phyloP scores from a whole-genome alignment of 2,888 invertebrate genomes.

The Opisthograptis luteolata region DNA sequence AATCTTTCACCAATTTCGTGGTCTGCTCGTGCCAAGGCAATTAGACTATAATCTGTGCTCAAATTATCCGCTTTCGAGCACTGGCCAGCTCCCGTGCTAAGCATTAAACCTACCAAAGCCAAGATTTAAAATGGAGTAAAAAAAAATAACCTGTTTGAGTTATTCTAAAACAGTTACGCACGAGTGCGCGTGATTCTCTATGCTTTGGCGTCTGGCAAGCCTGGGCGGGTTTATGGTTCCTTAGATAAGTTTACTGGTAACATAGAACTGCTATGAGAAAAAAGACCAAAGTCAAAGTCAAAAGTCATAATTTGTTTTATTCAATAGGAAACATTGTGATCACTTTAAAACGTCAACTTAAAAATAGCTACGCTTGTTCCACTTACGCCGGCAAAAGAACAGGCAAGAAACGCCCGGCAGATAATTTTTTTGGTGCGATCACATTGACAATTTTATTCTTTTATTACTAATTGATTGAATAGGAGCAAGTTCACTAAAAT shows the following conservation, averaged over 20 bases:
- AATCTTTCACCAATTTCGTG: constrained; percentile 6
- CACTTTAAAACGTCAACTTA: no score
- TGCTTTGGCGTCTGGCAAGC: constrained; percentile 51
- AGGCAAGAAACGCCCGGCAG: no score
- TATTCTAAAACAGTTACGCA: constrained; percentile 53
- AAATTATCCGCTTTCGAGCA: constrained; percentile 23
- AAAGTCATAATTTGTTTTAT: no score
- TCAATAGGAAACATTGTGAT: no score
- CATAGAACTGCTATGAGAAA: no score
- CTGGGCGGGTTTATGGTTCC: constrained; percentile 51
- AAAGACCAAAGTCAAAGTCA: no score
- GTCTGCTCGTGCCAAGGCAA: constrained; percentile 26
- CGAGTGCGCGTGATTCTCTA: constrained; percentile 58
- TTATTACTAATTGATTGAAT: no score
- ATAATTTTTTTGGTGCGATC: no score
- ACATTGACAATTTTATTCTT: no score
- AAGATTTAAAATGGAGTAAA: constrained; percentile 42
- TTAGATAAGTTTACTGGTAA: not conserved
- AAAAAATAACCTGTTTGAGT: constrained; percentile 59
- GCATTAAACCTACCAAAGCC: constrained; percentile 27
- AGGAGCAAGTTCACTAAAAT: no score
- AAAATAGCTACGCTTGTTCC: no score
- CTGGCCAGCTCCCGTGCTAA: constrained; percentile 31
- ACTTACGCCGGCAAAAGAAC: no score
- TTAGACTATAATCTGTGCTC: constrained; percentile 19